Evolutionary conservation across 2,888 invertebrate species (phyloP), one percentile per base, ranked within the genome.

Genomic region (Nomada fabriciana): DNA sequence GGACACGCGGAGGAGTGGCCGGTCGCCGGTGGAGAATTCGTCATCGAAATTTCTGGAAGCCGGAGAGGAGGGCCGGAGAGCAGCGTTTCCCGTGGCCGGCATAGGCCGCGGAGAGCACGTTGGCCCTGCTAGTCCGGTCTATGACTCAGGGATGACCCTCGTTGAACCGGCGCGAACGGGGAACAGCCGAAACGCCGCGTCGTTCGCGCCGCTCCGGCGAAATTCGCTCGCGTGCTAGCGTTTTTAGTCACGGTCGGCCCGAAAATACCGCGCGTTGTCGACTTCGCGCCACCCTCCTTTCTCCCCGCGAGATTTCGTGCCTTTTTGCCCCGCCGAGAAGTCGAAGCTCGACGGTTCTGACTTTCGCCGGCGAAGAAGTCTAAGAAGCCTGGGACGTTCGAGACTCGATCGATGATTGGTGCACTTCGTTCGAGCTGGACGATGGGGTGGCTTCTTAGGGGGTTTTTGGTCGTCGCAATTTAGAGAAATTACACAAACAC

Each of bases 111-210:
- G 72, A 68, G 82, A 84, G 87, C 86, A 52, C 88, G 86, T 88
- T 86, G 86, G 88, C 89, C 87, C 88, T 86, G 87, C 84, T 84
- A 91, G 92, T 92, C 92, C 92, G 92, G 92, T 92, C 92, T 91
- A 88, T 93, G 92, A 92, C 92, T 92, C 92, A 91, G 90, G 90
- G 90, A 91, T 93, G 93, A 93, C 92, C 92, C 92, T 91, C 88
- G 91, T 89, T 92, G 92, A 92, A 92, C 92, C 88, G 81, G 20
- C 60, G 70, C 61, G 78, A 52, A 64, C 59, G 29, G 68, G 42
- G 73, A 20, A 50, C 10, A 64, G 74, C 80, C 86, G 61, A 83
- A 86, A 86, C 82, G 87, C 84, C 83, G 87, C 82, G 85, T 70
- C 83, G 77, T 61, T 53, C 61, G 57, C 53, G 63, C 82, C 79